A percentile compares a stretch with the other conserved stretches of the same genome.
Conservation (phyloP, 2,888 invertebrate genomes). For the Aromia moschata region DNA sequence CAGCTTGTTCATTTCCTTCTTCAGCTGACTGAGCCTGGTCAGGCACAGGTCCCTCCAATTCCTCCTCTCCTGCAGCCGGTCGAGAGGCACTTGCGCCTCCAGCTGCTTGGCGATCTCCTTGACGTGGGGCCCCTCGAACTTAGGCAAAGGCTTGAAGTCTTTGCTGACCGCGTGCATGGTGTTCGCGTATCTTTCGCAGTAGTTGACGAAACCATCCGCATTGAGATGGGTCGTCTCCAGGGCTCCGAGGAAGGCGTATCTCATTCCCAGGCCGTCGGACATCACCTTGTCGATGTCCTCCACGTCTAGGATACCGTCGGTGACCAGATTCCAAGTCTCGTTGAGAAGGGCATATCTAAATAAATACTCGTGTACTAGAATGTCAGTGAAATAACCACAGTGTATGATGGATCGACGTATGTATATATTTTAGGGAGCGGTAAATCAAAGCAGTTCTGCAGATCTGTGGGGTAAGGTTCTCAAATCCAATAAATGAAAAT, state of each 20-base stretch:
- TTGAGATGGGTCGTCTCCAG: constrained; percentile 94
- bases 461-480: too few species aligned
- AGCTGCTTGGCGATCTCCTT: constrained; percentile 77
- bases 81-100: constrained; percentile 77
- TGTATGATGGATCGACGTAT: too few species aligned
- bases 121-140: constrained; percentile 75
- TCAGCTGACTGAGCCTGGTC: constrained; percentile 80
- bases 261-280: constrained; percentile 92
- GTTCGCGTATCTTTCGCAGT: constrained; percentile 70
- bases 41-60: constrained; percentile 86
- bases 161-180: constrained; percentile 72
- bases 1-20: constrained; percentile 70
- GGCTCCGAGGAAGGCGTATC: constrained; percentile 95
- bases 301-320: constrained; percentile 84
- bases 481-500: too few species aligned
- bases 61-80: constrained; percentile 73
- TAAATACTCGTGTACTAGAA: too few species aligned
- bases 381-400: too few species aligned
- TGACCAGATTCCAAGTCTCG: constrained; percentile 90
- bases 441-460: too few species aligned
- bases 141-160: constrained; percentile 79
- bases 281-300: constrained; percentile 93
- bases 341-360: constrained; percentile 88
- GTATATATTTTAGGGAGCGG: too few species aligned
- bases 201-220: constrained; percentile 82